Evolutionary conservation across 1,140 invertebrate species (phyloP).

Genomic region (Bombus cullumanus): DNA sequence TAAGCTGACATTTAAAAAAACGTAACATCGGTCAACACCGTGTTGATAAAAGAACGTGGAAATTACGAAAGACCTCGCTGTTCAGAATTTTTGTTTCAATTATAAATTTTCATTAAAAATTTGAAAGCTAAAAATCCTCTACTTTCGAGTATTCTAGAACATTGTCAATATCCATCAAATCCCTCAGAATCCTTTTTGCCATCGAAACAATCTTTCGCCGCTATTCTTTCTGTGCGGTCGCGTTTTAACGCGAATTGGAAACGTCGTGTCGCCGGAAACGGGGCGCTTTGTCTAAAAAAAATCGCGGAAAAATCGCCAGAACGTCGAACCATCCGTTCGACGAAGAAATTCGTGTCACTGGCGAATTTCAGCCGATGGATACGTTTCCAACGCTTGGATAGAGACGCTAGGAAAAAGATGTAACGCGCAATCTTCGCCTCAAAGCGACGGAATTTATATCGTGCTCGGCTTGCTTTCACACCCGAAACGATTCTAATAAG

Average conservation of each 20-base stretch:
- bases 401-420: neutral
- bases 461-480: neutral
- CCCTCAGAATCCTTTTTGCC: neutral
- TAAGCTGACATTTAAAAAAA: too few relatives aligned
- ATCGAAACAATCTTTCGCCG: neutral
- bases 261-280: neutral
- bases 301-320: neutral
- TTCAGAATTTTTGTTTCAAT: too few relatives aligned
- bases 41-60: too few relatives aligned
- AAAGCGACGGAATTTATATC: slow-evolving; percentile 21
- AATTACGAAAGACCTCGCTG: too few relatives aligned
- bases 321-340: neutral
- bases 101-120: too few relatives aligned
- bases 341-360: neutral
- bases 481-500: slow-evolving; percentile 8
- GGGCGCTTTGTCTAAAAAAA: too few relatives aligned
- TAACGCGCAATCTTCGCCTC: neutral
- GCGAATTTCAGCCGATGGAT: neutral
- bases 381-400: neutral
- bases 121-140: too few relatives aligned
- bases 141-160: too few relatives aligned
- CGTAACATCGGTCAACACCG: too few relatives aligned
- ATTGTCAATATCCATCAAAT: neutral
- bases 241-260: neutral
- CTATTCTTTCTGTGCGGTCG: neutral